Conservation (phyloP, 2,888 invertebrate genomes). For the Pharmacophagus antenor region DNA sequence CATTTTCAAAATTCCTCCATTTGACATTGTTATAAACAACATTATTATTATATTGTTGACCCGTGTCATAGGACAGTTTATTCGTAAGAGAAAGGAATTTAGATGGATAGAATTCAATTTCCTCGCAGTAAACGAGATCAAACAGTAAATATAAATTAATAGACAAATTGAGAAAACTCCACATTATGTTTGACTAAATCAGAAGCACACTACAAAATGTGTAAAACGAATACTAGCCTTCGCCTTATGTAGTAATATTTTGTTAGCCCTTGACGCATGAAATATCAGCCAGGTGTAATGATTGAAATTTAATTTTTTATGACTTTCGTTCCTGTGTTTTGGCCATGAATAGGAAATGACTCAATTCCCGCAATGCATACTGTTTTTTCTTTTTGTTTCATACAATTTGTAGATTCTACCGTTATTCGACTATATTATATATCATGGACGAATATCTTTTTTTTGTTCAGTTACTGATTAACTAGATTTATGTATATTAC, state of each 20-base stretch:
- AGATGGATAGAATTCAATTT: constrained; percentile 61
- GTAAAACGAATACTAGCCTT: constrained; percentile 10
- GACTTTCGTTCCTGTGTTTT: constrained; percentile 41
- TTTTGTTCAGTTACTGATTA: no score
- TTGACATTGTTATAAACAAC: not conserved
- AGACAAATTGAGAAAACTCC: constrained; percentile 4
- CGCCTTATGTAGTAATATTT: constrained; percentile 56
- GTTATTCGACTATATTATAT: no score
- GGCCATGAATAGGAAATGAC: constrained; percentile 44
- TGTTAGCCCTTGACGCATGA: constrained; percentile 53
- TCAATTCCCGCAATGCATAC: not conserved
- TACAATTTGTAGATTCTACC: not conserved
- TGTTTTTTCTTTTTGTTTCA: not conserved
- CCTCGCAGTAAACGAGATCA: constrained; percentile 40
- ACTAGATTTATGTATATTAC: no score
- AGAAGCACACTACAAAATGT: not conserved
- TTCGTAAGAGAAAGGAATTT: constrained; percentile 33
- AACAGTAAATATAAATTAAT: constrained; percentile 29
- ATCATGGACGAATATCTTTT: not conserved
- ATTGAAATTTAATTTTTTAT: constrained; percentile 76
- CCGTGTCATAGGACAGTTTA: not conserved
- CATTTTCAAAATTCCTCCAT: not conserved
- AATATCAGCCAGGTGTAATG: constrained; percentile 72
- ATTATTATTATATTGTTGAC: not conserved
- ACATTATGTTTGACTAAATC: constrained; percentile 11